A percentile compares a stretch with the other conserved stretches of the same genome.
These are phyloP conservation scores for Ditylenchus dipsaci DNA, from an alignment of 1,140 invertebrate species.

Conservation along the genomic window DNA sequence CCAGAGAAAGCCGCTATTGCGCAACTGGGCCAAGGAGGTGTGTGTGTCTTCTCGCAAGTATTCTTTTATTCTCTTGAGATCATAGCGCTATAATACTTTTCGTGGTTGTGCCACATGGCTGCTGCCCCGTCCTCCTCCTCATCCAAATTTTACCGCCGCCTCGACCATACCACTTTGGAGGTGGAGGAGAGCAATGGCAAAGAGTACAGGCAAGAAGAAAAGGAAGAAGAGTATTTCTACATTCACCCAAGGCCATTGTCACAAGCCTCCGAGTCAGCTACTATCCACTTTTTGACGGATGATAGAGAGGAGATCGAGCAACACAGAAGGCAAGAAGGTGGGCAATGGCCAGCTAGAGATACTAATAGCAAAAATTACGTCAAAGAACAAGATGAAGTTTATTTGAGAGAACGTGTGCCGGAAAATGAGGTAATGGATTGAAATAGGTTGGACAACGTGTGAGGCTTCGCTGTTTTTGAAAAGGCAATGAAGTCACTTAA, in stretches of 20 bases:
- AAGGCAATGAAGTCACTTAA: no score
- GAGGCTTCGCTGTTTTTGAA: no score
- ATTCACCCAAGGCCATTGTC: constrained; percentile 18
- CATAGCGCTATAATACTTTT: no score
- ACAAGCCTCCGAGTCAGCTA: constrained; percentile 22
- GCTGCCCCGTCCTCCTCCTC: no score
- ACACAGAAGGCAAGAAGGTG: background rate
- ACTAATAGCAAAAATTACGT: no score
- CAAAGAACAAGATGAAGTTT: background rate
- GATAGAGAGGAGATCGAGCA: constrained; percentile 11
- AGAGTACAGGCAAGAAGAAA: constrained; percentile 21
- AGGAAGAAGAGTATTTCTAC: constrained; percentile 31
- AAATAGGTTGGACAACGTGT: no score
- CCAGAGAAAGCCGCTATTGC: no score
- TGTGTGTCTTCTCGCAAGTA: no score
- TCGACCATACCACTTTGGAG: background rate
- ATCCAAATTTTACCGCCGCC: background rate
- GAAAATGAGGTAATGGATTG: background rate
- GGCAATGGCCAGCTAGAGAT: background rate
- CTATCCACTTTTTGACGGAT: constrained; percentile 35
- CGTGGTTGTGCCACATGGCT: no score
- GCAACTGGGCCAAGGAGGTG: no score
- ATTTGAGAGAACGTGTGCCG: background rate
- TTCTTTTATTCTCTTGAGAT: no score
- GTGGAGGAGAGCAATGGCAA: background rate